Evolutionary conservation across 2,888 invertebrate species (phyloP), one percentile per base, ranked within the genome.

Genomic region (Lydus trimaculatus): DNA sequence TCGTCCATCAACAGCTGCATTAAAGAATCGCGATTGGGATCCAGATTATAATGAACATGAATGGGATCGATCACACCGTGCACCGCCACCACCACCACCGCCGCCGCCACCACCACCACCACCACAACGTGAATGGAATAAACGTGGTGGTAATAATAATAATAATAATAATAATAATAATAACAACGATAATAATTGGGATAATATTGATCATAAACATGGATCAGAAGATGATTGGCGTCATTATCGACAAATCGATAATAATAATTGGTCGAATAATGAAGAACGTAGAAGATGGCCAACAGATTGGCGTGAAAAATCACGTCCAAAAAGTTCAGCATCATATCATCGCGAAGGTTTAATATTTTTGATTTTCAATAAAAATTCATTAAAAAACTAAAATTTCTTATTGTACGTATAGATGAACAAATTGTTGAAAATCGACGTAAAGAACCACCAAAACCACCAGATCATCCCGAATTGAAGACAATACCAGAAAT

Each of bases 251-350:
- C 79, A 82, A 1, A 75, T 83, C 75, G 85, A 85, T 64, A 80
- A 78, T 67, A 85, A 85, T 64, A 80, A 78, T 67, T 85, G 85
- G 85, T 75, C 79, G 17, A 87, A 87, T 52, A 52, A 52, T 58
- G 90, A 90, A 64, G 90, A 89, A 71, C 87, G 89, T 61, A 84
- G 87, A 58, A 83, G 86, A 58, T 81, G 81, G 79, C 76, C 73
- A 20, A 74, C 75, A 11, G 81, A 82, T 61, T 82, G 82, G 82
- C 76, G 81, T 56, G 80, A 85, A 79, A 72, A 86, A 84, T 84
- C 87, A 81, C 71, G 88, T 79, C 75, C 85, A 3, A 81, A 85
- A 85, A 81, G 89, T 85, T 78, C 82, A 15, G 80, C 84, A 5
- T 84, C 84, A 3, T 82, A 84, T 61, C 69, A 63, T 68, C 77